A percentile compares a stretch with the other conserved stretches of the same genome.
These are phyloP conservation scores for Macrosteles quadrilineatus DNA, from an alignment of 1,140 invertebrate species.

Conservation along the genomic window DNA sequence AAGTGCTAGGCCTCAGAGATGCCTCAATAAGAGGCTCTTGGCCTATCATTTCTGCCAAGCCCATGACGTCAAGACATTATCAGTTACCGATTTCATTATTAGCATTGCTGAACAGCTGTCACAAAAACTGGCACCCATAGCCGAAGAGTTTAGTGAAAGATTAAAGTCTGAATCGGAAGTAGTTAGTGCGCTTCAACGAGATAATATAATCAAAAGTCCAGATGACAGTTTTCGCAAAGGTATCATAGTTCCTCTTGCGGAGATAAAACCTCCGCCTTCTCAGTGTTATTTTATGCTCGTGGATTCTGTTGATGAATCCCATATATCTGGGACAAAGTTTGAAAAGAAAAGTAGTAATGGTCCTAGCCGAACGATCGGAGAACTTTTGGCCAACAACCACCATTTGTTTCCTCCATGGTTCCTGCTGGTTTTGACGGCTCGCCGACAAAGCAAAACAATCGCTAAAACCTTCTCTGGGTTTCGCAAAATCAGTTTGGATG, in stretches of 20 bases:
- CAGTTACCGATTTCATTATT: slow-evolving; percentile 79
- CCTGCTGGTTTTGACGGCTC: slow-evolving; percentile 85
- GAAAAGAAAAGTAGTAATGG: slow-evolving; percentile 45
- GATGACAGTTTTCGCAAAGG: slow-evolving; percentile 90
- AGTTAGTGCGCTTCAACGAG: slow-evolving; percentile 66
- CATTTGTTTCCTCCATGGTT: slow-evolving; percentile 94
- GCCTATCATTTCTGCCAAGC: slow-evolving; percentile 82
- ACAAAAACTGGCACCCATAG: slow-evolving; percentile 49
- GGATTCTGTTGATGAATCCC: slow-evolving; percentile 87
- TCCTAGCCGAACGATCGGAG: slow-evolving; percentile 71
- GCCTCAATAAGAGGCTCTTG: slow-evolving; percentile 72
- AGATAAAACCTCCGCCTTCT: slow-evolving; percentile 78
- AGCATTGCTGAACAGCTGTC: slow-evolving; percentile 75
- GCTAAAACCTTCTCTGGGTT: slow-evolving; percentile 93
- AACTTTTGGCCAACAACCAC: slow-evolving; percentile 85
- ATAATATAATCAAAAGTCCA: slow-evolving; percentile 77
- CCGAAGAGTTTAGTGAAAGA: slow-evolving; percentile 57
- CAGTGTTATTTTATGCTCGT: slow-evolving; percentile 83
- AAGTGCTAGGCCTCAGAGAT: slow-evolving; percentile 65
- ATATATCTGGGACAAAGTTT: slow-evolving; percentile 32
- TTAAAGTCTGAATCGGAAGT: slow-evolving; percentile 55
- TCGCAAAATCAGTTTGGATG: slow-evolving; percentile 89
- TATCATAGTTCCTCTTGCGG: slow-evolving; percentile 81
- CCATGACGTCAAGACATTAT: slow-evolving; percentile 63
- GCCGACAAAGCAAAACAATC: slow-evolving; percentile 82